A percentile compares a stretch with the other conserved stretches of the same genome.
These are phyloP conservation scores for Lampropteryx suffumata DNA, from an alignment of 2,888 invertebrate species.

Conservation along the genomic window DNA sequence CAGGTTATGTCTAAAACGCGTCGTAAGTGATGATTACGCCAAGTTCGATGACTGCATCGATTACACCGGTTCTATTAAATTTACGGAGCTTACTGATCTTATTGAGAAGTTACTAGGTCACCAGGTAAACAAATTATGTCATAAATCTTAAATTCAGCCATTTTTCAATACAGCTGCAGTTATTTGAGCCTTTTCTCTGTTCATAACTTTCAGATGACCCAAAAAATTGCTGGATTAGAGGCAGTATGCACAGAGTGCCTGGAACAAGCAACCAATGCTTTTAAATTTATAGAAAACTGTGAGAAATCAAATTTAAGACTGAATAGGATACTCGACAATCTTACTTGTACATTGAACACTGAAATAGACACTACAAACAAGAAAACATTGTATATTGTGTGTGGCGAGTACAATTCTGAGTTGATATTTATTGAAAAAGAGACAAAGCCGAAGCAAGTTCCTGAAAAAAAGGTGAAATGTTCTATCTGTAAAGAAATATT, in stretches of 20 bases:
- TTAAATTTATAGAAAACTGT: conserved; percentile 54
- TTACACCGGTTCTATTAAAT: conserved; percentile 38
- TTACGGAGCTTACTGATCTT: conserved; percentile 41
- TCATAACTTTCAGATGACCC: conserved; percentile 57
- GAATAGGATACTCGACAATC: conserved; percentile 52
- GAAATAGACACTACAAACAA: conserved; percentile 40
- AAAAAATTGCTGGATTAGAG: conserved; percentile 62
- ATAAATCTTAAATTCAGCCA: too few species aligned
- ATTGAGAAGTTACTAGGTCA: conserved; percentile 49
- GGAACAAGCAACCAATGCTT: conserved; percentile 46
- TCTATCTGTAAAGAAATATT: conserved; percentile 47
- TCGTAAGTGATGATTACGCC: conserved; percentile 53
- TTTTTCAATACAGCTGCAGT: too few species aligned
- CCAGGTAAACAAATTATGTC: conserved; percentile 46
- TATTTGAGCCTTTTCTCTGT: neutral
- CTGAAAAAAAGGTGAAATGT: conserved; percentile 40
- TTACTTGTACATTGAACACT: conserved; percentile 45
- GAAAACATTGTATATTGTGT: conserved; percentile 52
- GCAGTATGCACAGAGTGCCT: conserved; percentile 62
- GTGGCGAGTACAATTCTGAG: conserved; percentile 50
- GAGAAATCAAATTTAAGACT: conserved; percentile 48
- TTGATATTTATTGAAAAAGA: conserved; percentile 48
- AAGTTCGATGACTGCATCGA: conserved; percentile 56
- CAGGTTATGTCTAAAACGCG: conserved; percentile 67
- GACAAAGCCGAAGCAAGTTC: conserved; percentile 18